These are phyloP conservation scores for Melitaea cinxia DNA, from an alignment of 1,140 invertebrate genomes.

Conservation along the genomic window DNA sequence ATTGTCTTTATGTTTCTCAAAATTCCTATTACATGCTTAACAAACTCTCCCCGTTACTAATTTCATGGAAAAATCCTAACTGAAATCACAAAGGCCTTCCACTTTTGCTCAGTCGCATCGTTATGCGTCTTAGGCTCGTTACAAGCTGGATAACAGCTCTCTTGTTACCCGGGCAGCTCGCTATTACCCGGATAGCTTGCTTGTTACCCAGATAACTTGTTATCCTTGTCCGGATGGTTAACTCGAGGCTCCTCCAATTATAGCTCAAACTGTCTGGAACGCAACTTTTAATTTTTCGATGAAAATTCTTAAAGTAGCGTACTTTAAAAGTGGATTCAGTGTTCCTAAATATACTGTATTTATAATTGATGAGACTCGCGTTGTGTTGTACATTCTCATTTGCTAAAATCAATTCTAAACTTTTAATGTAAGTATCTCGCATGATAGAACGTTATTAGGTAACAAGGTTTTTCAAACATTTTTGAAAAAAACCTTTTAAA, in stretches of 20 bases:
- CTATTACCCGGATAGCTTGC: conserved; percentile 50
- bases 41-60: not conserved
- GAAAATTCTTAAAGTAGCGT: conserved; percentile 11
- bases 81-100: conserved; percentile 39
- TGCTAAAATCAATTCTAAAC: too few species aligned
- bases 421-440: too few species aligned
- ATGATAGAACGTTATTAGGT: too few species aligned
- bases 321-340: not conserved
- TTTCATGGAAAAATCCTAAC: conserved; percentile 13
- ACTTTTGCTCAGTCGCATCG: conserved; percentile 57
- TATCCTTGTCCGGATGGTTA: conserved; percentile 66
- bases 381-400: too few species aligned
- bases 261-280: conserved; percentile 37
- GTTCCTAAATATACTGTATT: not conserved
- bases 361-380: not conserved
- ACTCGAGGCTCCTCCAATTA: conserved; percentile 55
- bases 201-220: conserved; percentile 62
- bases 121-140: conserved; percentile 62
- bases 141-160: conserved; percentile 38
- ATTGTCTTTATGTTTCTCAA: not conserved
- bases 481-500: too few species aligned
- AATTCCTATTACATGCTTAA: not conserved
- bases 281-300: conserved; percentile 33
- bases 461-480: too few species aligned
- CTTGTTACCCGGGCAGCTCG: conserved; percentile 49